Conservation (phyloP, 2,797 vertebrate species). For the Scolopax rusticola region DNA sequence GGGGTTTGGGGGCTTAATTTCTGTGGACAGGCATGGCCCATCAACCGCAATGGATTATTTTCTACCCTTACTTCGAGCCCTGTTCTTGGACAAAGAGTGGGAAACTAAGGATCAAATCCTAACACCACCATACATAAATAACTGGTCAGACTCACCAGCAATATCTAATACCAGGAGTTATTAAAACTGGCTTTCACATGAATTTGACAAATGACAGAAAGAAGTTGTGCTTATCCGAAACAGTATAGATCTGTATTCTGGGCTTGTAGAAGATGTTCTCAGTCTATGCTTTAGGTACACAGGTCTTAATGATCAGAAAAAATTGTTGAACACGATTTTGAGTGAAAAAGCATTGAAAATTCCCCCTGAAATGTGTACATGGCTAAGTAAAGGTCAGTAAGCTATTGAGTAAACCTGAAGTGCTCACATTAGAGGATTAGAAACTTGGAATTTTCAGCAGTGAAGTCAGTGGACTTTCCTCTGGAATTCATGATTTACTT, state of each 20-base stretch:
- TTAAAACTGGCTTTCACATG: background rate
- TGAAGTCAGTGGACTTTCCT: constrained; percentile 29
- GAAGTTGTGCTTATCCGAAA: background rate
- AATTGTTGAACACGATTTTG: constrained; percentile 72
- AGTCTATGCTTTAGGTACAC: constrained; percentile 46
- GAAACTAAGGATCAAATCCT: background rate
- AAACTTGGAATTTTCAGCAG: constrained; percentile 49
- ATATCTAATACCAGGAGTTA: background rate
- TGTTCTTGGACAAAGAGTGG: background rate
- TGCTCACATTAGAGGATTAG: constrained; percentile 61
- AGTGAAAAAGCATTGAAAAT: constrained; percentile 66
- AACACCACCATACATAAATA: background rate
- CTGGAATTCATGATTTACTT: background rate
- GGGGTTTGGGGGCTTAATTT: background rate
- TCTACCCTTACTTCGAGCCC: background rate
- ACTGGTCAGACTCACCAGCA: background rate
- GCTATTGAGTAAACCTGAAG: constrained; percentile 64
- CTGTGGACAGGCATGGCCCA: background rate
- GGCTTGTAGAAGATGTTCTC: constrained; percentile 16
- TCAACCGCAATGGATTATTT: background rate
- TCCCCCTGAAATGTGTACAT: constrained; percentile 63
- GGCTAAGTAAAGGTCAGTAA: constrained; percentile 72
- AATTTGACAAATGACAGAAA: background rate
- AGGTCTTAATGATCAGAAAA: constrained; percentile 66
- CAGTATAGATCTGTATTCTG: constrained; percentile 50